phyloP scores from a whole-genome alignment of 1,140 invertebrate species.

The Drosophila setifemur region DNA sequence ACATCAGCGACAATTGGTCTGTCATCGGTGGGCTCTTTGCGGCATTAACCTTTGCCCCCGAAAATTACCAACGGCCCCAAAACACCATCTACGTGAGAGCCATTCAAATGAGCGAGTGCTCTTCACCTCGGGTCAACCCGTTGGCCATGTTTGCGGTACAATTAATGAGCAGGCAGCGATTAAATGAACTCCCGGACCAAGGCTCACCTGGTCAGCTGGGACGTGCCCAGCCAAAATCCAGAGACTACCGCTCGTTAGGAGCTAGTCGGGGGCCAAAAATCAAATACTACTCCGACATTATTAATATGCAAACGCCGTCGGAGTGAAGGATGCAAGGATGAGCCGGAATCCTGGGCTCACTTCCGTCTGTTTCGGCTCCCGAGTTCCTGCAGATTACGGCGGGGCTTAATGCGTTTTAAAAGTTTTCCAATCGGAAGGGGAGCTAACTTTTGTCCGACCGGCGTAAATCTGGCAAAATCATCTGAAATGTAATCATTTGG shows the following conservation, averaged over 20 bases:
- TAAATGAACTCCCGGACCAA: constrained; percentile 42
- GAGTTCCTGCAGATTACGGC: constrained; percentile 49
- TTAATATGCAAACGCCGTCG: constrained; percentile 73
- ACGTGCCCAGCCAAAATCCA: constrained; percentile 39
- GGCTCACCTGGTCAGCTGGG: constrained; percentile 24
- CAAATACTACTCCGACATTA: constrained; percentile 47
- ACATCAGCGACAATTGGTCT: constrained; percentile 32
- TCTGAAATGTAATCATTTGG: constrained; percentile 60
- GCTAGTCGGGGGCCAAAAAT: constrained; percentile 15
- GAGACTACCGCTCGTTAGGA: constrained; percentile 48
- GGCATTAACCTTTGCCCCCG: constrained; percentile 19
- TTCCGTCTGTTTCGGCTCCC: constrained; percentile 10
- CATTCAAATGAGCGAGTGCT: constrained; percentile 28
- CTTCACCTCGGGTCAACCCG: constrained; percentile 13
- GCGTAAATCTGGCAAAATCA: constrained; percentile 64
- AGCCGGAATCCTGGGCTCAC: constrained; percentile 2
- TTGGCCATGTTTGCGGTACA: constrained; percentile 50
- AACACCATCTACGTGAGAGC: constrained; percentile 45
- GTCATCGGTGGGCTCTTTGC: constrained; percentile 16
- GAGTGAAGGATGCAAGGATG: constrained; percentile 29
- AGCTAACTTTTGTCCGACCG: constrained; percentile 36
- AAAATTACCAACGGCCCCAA: background rate
- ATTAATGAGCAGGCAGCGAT: constrained; percentile 53
- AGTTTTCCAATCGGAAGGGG: constrained; percentile 38
- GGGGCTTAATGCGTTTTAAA: constrained; percentile 69